phyloP scores from a whole-genome alignment of 1,140 invertebrate genomes.

The Drosophila kikkawai region DNA sequence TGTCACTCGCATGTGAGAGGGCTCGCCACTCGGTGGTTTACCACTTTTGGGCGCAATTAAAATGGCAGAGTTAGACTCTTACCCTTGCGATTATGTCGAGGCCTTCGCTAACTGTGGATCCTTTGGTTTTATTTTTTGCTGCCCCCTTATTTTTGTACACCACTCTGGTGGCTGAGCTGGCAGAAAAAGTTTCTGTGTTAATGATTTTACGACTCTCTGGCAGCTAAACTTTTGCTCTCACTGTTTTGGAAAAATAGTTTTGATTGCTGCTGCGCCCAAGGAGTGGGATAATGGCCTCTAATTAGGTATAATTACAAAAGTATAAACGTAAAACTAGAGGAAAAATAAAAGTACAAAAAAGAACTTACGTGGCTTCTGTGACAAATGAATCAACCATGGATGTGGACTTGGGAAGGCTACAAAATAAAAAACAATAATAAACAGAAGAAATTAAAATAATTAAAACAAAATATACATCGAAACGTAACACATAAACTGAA shows the following conservation, averaged over 20 bases:
- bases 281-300: constrained; percentile 31
- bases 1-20: constrained; percentile 46
- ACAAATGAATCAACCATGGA: constrained; percentile 78
- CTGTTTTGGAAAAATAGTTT: constrained; percentile 21
- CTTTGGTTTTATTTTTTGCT: constrained; percentile 4
- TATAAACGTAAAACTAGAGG: constrained; percentile 13
- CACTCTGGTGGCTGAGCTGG: constrained; percentile 7
- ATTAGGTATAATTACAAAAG: constrained; percentile 26
- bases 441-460: constrained; percentile 24
- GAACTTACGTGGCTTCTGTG: constrained; percentile 81
- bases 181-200: constrained; percentile 40
- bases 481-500: not conserved
- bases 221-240: constrained; percentile 33
- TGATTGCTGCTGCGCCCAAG: not conserved
- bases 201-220: constrained; percentile 45
- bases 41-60: constrained; percentile 61
- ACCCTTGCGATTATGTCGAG: constrained; percentile 48
- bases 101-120: constrained; percentile 7
- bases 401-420: constrained; percentile 61
- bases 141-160: not conserved
- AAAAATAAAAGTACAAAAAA: constrained; percentile 4
- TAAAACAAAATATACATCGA: not conserved
- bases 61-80: constrained; percentile 55
- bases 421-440: constrained; percentile 42
- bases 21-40: constrained; percentile 3